phyloP scores from a whole-genome alignment of 1,140 invertebrate genomes.

The Agrypnia vestita region DNA sequence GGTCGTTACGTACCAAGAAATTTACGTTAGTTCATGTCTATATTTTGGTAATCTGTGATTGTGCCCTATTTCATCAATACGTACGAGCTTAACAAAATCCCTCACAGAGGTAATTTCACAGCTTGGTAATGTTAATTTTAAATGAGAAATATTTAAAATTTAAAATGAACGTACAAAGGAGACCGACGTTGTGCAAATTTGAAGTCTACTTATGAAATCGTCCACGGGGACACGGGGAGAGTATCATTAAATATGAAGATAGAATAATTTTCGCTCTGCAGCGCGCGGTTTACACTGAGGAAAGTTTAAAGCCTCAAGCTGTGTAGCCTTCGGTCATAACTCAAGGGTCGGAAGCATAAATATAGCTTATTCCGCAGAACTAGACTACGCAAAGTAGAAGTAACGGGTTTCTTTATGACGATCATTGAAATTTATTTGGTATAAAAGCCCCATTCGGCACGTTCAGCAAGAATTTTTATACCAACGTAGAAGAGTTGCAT shows the following conservation, averaged over 20 bases:
- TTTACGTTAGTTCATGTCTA: too few species aligned
- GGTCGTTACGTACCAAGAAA: too few species aligned
- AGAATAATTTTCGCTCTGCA: constrained; percentile 29
- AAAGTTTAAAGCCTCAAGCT: constrained; percentile 41
- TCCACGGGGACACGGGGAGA: background rate
- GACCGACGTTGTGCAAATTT: constrained; percentile 1
- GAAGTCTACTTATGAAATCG: background rate
- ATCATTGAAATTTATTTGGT: constrained; percentile 53
- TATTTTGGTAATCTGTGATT: too few species aligned
- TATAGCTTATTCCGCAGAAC: constrained; percentile 51
- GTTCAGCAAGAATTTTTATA: constrained; percentile 37
- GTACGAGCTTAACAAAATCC: too few species aligned
- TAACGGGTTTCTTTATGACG: constrained; percentile 54
- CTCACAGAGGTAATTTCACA: too few species aligned
- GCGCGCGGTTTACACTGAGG: constrained; percentile 8
- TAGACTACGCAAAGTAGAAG: constrained; percentile 52
- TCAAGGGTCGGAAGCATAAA: constrained; percentile 48
- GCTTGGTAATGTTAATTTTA: too few species aligned
- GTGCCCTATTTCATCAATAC: too few species aligned
- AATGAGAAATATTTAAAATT: background rate
- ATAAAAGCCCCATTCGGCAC: constrained; percentile 52
- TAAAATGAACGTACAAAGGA: background rate
- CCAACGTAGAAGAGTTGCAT: constrained; percentile 29
- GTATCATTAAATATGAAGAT: constrained; percentile 22
- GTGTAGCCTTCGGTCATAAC: constrained; percentile 43